Evolutionary conservation across 2,113 vertebrate genomes (phyloP).

Genomic region (Megaptera novaeangliae): DNA sequence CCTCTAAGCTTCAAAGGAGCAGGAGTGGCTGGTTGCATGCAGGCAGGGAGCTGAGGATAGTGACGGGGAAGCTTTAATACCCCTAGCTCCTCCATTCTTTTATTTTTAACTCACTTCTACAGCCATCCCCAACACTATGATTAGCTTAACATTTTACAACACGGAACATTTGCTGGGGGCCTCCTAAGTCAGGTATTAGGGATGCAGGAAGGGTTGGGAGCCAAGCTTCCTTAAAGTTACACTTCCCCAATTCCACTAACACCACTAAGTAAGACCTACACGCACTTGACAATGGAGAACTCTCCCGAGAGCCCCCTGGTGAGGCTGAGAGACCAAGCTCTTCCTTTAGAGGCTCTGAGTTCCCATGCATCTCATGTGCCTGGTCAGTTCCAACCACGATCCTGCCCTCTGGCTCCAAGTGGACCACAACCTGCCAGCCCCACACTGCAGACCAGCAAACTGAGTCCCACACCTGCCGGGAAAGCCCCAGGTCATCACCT

Average conservation of each 20-base stretch:
- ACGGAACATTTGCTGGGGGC: neutral
- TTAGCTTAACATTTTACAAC: neutral
- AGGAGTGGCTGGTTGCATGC: neutral
- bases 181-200: neutral
- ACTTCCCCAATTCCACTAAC: neutral
- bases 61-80: neutral
- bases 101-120: neutral
- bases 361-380: neutral
- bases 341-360: neutral
- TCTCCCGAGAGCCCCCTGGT: neutral
- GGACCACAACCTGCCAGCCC: neutral
- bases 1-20: neutral
- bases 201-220: neutral
- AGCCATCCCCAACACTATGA: neutral
- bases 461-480: neutral
- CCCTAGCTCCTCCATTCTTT: neutral
- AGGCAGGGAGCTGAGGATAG: neutral
- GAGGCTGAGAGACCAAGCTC: neutral
- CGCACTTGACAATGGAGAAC: neutral
- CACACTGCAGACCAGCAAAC: neutral
- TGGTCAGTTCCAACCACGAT: neutral
- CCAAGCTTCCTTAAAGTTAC: neutral
- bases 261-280: neutral
- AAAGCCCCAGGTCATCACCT: neutral
- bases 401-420: neutral